phyloP scores from a whole-genome alignment of 1,140 invertebrate genomes.

The Aphidius gifuensis region DNA sequence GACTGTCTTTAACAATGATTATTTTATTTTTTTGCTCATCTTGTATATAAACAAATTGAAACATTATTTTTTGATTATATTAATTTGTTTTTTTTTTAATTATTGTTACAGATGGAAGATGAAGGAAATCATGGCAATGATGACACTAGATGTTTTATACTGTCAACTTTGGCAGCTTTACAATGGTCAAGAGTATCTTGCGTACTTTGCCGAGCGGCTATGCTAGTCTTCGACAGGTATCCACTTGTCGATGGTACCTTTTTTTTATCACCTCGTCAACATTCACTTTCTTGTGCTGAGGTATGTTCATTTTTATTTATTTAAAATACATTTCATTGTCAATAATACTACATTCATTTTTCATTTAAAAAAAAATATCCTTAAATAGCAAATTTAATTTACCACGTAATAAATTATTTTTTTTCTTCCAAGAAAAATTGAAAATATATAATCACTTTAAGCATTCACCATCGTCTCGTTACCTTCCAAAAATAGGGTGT shows the following conservation, averaged over 20 bases:
- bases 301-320: conserved; percentile 52
- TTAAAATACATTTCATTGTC: too few relatives aligned
- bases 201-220: conserved; percentile 82
- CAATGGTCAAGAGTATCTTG: conserved; percentile 81
- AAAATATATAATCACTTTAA: too few relatives aligned
- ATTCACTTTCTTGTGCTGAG: conserved; percentile 79
- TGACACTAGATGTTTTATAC: conserved; percentile 89
- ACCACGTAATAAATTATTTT: too few relatives aligned
- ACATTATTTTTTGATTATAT: background rate
- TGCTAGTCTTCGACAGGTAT: conserved; percentile 94
- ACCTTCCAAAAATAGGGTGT: too few relatives aligned
- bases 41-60: too few relatives aligned
- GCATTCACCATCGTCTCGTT: too few relatives aligned
- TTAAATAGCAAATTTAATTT: background rate
- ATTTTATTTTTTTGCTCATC: too few relatives aligned
- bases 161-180: conserved; percentile 82
- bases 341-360: too few relatives aligned
- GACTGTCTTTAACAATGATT: background rate
- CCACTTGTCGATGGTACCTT: conserved; percentile 96
- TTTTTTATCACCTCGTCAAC: conserved; percentile 89
- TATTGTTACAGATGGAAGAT: conserved; percentile 86
- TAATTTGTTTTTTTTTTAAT: conserved; percentile 28
- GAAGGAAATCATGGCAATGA: conserved; percentile 96
- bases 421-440: too few relatives aligned
- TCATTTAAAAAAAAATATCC: background rate